Conservation (phyloP, 2,888 invertebrate species). For the Platypus cylindrus region DNA sequence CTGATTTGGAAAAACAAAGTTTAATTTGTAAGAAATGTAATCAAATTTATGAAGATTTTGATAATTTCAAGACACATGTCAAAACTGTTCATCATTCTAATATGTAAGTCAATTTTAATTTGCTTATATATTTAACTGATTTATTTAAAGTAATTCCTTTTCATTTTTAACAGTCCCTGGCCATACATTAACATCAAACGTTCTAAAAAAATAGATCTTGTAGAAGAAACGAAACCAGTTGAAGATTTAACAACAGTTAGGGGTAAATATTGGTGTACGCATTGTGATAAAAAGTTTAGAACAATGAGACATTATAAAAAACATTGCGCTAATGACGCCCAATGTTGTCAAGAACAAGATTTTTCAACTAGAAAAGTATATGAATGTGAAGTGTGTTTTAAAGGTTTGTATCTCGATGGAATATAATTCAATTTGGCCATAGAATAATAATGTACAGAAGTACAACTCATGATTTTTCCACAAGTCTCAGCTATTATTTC, state of each 20-base stretch:
- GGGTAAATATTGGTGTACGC: conserved; percentile 30
- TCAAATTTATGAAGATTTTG: conserved; percentile 18
- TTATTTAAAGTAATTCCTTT: too few species aligned
- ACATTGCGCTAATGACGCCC: conserved; percentile 24
- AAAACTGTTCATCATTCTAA: conserved; percentile 15
- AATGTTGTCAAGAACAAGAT: too few species aligned
- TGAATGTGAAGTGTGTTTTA: conserved; percentile 44
- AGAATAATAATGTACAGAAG: too few species aligned
- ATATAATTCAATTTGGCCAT: too few species aligned
- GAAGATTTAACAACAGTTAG: not conserved
- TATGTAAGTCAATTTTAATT: too few species aligned
- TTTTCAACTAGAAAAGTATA: conserved; percentile 45
- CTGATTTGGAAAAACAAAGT: conserved; percentile 11
- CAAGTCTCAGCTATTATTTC: too few species aligned
- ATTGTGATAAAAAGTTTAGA: conserved; percentile 41
- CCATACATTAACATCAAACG: conserved; percentile 8
- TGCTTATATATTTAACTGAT: too few species aligned
- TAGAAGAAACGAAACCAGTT: too few species aligned
- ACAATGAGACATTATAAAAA: conserved; percentile 40
- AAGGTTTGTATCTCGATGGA: conserved; percentile 37
- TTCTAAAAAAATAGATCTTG: conserved; percentile 9
- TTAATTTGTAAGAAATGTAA: conserved; percentile 18
- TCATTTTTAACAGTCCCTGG: too few species aligned
- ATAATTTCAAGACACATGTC: conserved; percentile 20
- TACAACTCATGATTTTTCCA: too few species aligned